Conservation (phyloP, 2,888 invertebrate genomes). For the Notodromas monacha region DNA sequence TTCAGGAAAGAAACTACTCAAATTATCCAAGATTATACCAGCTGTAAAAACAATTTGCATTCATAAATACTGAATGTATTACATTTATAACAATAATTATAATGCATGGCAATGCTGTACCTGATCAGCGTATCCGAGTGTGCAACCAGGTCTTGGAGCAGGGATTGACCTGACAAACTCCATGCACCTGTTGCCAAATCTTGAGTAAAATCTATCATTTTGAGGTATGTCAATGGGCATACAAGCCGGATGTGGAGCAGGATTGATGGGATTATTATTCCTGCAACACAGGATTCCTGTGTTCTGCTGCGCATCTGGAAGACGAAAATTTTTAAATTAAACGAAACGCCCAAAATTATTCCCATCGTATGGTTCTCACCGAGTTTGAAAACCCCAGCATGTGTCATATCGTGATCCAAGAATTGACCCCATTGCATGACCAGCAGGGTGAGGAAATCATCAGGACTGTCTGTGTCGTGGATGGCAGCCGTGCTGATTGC, state of each 20-base stretch:
- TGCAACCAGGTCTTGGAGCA: constrained; percentile 1
- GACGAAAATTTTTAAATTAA: background rate
- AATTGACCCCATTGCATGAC: constrained; percentile 2
- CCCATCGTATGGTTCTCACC: background rate
- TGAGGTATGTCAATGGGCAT: background rate
- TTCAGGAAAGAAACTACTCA: too few species aligned
- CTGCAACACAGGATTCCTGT: background rate
- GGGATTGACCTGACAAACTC: background rate
- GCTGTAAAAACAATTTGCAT: too few species aligned
- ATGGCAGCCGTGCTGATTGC: background rate
- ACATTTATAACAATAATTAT: too few species aligned
- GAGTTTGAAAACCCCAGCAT: background rate
- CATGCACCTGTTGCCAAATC: background rate
- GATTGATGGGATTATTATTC: background rate
- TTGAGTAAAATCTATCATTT: background rate
- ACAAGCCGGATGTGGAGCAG: background rate
- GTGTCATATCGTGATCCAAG: background rate
- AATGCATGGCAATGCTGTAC: too few species aligned
- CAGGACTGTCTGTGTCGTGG: background rate
- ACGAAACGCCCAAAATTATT: background rate
- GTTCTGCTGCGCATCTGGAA: background rate
- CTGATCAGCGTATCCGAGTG: background rate
- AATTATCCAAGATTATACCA: too few species aligned
- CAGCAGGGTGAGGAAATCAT: background rate
- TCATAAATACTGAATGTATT: too few species aligned